Conservation (phyloP, 2,797 vertebrate genomes). For the Gadopsis bispinosus region DNA sequence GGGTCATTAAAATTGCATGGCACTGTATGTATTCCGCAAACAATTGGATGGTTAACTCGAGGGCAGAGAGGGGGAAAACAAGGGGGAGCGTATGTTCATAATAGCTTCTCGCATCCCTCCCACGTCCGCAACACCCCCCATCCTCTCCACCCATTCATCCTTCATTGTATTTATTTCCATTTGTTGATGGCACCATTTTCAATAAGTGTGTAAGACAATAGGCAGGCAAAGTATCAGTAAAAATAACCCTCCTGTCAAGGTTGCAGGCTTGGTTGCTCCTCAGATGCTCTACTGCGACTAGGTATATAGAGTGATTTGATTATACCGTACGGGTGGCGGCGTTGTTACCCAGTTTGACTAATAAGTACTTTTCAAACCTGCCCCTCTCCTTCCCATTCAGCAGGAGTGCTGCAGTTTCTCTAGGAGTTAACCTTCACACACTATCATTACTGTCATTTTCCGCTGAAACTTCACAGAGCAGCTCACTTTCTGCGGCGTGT, state of each 20-base stretch:
- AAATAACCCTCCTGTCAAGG: constrained; percentile 85
- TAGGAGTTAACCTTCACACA: constrained; percentile 82
- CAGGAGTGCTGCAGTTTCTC: constrained; percentile 79
- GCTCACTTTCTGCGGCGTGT: constrained; percentile 54
- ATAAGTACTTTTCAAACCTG: constrained; percentile 87
- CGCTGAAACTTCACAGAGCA: constrained; percentile 77
- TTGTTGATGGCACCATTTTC: constrained; percentile 82
- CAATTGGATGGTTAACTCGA: constrained; percentile 75
- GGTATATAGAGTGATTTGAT: constrained; percentile 90
- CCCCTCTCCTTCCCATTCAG: constrained; percentile 76
- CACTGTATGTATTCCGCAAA: constrained; percentile 71
- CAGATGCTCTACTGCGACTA: constrained; percentile 88
- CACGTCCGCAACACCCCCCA: constrained; percentile 7
- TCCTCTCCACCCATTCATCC: constrained; percentile 21
- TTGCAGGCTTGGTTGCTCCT: constrained; percentile 59
- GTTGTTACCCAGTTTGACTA: constrained; percentile 92
- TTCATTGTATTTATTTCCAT: constrained; percentile 90
- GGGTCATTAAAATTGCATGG: constrained; percentile 80
- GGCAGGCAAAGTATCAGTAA: constrained; percentile 68
- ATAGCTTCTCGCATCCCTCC: constrained; percentile 76
- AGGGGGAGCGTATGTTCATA: constrained; percentile 85
- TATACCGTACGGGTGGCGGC: constrained; percentile 85
- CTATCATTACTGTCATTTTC: constrained; percentile 84
- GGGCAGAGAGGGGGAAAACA: constrained; percentile 61
- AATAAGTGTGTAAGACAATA: constrained; percentile 67